These are phyloP conservation scores for Balanococcus diminutus DNA, from an alignment of 2,888 invertebrate species.

Conservation along the genomic window DNA sequence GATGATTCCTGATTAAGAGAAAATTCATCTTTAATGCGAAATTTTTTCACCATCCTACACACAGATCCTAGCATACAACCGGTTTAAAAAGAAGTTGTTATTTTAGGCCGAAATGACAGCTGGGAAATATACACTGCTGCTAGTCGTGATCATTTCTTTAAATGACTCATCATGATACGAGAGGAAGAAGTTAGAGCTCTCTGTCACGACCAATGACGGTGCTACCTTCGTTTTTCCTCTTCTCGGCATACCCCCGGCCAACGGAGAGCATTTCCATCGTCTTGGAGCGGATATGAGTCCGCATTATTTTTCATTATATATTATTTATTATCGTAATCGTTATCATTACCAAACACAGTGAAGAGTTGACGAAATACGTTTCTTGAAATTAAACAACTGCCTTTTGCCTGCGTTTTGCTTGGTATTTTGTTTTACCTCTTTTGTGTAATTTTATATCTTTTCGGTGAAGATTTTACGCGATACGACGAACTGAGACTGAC, in stretches of 20 bases:
- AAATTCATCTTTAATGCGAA: not conserved
- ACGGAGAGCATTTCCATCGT: constrained; percentile 43
- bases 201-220: constrained; percentile 54
- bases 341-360: constrained; percentile 51
- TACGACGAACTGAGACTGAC: not conserved
- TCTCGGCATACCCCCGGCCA: not conserved
- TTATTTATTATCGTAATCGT: constrained; percentile 53
- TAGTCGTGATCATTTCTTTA: constrained; percentile 55
- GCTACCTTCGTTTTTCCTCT: constrained; percentile 49
- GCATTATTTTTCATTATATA: constrained; percentile 54
- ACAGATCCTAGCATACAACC: not conserved
- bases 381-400: constrained; percentile 51
- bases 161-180: constrained; percentile 55
- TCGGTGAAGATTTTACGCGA: not conserved
- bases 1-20: no score
- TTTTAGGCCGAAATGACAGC: constrained; percentile 53
- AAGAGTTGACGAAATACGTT: constrained; percentile 47
- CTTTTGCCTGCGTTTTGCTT: not conserved
- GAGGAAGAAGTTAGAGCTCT: constrained; percentile 52
- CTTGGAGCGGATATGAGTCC: constrained; percentile 51
- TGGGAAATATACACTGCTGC: constrained; percentile 53
- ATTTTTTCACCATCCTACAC: constrained; percentile 42
- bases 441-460: constrained; percentile 34
- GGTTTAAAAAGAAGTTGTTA: constrained; percentile 50
- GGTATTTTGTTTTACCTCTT: constrained; percentile 12